Base-by-base conservation (phyloP, 2,797 vertebrate species). In the Eidolon dupreanum region DNA sequence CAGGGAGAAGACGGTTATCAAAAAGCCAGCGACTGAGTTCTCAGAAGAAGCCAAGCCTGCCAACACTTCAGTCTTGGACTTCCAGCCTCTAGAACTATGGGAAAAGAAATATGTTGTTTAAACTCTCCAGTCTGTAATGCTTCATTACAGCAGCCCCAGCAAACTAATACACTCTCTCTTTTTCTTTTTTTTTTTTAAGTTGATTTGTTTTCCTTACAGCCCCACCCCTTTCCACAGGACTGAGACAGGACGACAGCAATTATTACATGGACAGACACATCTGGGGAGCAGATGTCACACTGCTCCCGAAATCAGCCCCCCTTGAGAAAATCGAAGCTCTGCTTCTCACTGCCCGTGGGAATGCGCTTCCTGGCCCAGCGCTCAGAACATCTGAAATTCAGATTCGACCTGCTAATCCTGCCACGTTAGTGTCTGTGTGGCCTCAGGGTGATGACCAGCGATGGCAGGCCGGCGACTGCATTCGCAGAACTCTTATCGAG, bases 251-350 rank as follows among this genome's bases (percentile, higher is more conserved):
- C 24, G 36, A 5, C 36, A 12, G 6, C 2, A 8, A 6, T 17
- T n/a, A 4, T 17, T 43, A 7, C 5, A 1, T 28, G 9, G 36
- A 75, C 9, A 78, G 36, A 53, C 33, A 41, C 12, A n/a, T 5
- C 15, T 17, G 10, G 33, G 49, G 1, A 46, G 53, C 10, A 13
- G 33, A 5, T 31, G 71, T 61, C 41, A n/a, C 7, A 15, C 9
- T 20, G 11, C 19, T 13, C 0, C 2, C 63, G 57, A 49, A 7
- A 3, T 51, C 22, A 0, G 19, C 6, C 1, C 51, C 33, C 19
- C 43, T 55, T 22, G 10, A 65, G 17, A 31, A 11, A 43, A n/a
- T 41, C 43, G 5, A 63, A 41, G 7, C 19, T 26, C 41, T 36
- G 41, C 20, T 38, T 85, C 66, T 20, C 5, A 6, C 0, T 16